Evolutionary conservation across 2,797 vertebrate genomes (phyloP).

Genomic region (Sylvilagus floridanus): DNA sequence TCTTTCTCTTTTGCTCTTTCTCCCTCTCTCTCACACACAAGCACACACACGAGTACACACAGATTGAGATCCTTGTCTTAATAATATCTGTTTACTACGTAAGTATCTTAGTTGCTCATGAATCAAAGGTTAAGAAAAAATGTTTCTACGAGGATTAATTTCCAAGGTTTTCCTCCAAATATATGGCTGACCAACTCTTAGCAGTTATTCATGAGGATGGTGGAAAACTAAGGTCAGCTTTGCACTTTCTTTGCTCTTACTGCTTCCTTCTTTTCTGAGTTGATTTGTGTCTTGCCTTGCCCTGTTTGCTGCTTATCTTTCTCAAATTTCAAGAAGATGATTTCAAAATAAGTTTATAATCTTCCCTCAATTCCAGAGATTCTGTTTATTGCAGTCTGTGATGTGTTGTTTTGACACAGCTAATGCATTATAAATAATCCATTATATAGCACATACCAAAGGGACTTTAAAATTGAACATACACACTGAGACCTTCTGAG

Average conservation of each 20-base stretch:
- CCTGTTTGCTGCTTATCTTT: slow-evolving; percentile 15
- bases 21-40: too few species aligned
- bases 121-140: slow-evolving; percentile 14
- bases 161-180: slow-evolving; percentile 57
- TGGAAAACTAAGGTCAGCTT: not conserved
- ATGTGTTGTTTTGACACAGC: not conserved
- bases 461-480: not conserved
- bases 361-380: not conserved
- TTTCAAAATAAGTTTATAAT: slow-evolving; percentile 40
- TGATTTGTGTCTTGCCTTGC: slow-evolving; percentile 28
- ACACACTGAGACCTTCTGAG: not conserved
- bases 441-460: not conserved
- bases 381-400: slow-evolving; percentile 21
- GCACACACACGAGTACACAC: not conserved
- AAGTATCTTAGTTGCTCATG: not conserved
- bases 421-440: not conserved
- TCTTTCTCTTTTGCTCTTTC: not conserved
- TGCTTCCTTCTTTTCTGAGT: slow-evolving; percentile 6
- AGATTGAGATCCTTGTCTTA: slow-evolving; percentile 35
- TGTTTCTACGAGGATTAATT: slow-evolving; percentile 28
- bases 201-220: not conserved
- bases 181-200: not conserved
- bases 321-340: slow-evolving; percentile 34
- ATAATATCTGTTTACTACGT: not conserved
- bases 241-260: slow-evolving; percentile 30